Conservation (phyloP, 2,113 vertebrate genomes). For the Platycercus adscitus region DNA sequence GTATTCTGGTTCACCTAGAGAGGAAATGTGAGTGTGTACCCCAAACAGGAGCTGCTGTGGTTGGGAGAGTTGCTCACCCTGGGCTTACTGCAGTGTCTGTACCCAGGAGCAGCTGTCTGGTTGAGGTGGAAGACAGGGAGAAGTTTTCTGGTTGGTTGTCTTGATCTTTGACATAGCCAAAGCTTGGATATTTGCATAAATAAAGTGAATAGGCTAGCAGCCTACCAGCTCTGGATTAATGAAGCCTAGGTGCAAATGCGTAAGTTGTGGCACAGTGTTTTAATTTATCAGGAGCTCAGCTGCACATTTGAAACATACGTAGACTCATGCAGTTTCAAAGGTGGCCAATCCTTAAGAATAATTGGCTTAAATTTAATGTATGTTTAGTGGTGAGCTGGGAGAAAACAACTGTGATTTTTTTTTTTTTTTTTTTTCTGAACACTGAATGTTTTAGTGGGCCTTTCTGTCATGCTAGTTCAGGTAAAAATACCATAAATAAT, state of each 20-base stretch:
- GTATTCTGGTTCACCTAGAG: neutral
- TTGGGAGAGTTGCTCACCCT: rapidly evolving
- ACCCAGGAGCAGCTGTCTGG: neutral
- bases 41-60: neutral
- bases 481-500: neutral
- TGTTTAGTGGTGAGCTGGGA: neutral
- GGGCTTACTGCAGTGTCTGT: neutral
- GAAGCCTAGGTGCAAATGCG: neutral
- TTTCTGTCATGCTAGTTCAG: neutral
- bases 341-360: neutral
- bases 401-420: neutral
- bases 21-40: rapidly evolving
- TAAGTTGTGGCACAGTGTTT: neutral
- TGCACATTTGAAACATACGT: neutral
- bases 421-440: neutral
- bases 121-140: neutral
- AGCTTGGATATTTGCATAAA: neutral
- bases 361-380: neutral
- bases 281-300: neutral
- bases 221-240: neutral
- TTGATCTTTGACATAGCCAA: neutral
- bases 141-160: neutral
- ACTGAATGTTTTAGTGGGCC: neutral
- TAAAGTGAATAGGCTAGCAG: neutral
- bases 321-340: neutral